Evolutionary conservation across 1,140 invertebrate species (phyloP).

Genomic region (Drosophila saltans): DNA sequence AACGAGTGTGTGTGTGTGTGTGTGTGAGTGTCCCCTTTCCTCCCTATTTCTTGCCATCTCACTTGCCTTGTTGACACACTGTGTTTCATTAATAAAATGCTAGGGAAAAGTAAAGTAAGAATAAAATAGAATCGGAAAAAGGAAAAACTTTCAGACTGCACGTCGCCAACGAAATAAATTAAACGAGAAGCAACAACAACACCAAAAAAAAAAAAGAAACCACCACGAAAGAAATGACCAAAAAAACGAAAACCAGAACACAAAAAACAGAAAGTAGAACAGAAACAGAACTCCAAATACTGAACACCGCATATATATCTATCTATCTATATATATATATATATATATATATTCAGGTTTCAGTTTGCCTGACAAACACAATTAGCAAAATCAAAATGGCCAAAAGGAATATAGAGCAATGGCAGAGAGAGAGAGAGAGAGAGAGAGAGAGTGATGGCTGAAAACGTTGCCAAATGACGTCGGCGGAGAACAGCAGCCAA

Average conservation of each 20-base stretch:
- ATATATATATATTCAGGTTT: constrained; percentile 2
- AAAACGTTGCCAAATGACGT: neutral
- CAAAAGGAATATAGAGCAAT: neutral
- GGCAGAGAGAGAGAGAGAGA: neutral
- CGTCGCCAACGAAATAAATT: constrained; percentile 45
- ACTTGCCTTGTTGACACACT: constrained; percentile 39
- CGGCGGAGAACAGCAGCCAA: neutral
- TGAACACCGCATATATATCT: too few species aligned
- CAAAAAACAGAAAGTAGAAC: constrained; percentile 1
- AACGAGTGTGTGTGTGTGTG: neutral
- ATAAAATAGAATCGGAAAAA: constrained; percentile 36
- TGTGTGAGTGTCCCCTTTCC: neutral
- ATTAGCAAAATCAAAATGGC: constrained; percentile 19
- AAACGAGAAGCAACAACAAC: constrained; percentile 16
- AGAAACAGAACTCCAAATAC: constrained; percentile 2
- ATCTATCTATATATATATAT: too few species aligned
- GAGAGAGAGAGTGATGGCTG: neutral
- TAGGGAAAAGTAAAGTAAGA: constrained; percentile 44
- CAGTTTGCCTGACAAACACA: constrained; percentile 9
- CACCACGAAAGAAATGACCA: constrained; percentile 4
- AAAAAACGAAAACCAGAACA: constrained; percentile 1
- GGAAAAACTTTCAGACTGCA: constrained; percentile 73
- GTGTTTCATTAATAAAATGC: constrained; percentile 77
- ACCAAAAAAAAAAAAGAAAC: constrained; percentile 10
- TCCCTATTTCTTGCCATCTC: neutral